Evolutionary conservation across 2,797 vertebrate species (phyloP), one percentile per base, ranked within the genome.

Genomic region (Heteromormyrus szaboi): DNA sequence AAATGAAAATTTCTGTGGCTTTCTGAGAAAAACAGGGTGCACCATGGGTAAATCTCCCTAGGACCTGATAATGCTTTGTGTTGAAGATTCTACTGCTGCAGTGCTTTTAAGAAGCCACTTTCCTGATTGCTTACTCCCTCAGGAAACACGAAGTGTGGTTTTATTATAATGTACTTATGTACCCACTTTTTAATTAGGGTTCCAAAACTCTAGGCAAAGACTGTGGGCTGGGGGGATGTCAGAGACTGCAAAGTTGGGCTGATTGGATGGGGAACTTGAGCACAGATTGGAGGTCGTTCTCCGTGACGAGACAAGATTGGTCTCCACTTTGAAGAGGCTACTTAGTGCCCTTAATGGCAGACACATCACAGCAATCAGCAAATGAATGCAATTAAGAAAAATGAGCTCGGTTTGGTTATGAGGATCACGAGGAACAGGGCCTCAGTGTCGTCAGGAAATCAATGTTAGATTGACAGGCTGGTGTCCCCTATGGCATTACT

Each of bases 241-340:
- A n/a, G 41, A 11, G 54, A 41, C 56, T 62, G 79, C 4, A 54
- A 56, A 86, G 81, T 2, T 29, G 29, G 25, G 2, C 84, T 72
- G 94, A 95, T 95, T 95, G 91, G 92, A 91, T 90, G 93, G 93
- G 91, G 94, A n/a, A 95, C 93, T 93, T 93, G 93, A 92, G 92
- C 91, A 90, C 89, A 92, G 93, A 92, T 93, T 93, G 91, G 88
- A 94, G 93, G 93, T 94, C 91, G 93, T 93, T 93, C 91, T 94
- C 91, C 87, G 89, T 91, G 92, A 91, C 85, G 76, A 92, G 88
- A 91, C 50, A n/a, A 90, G 89, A 91, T 90, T 65, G 83, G 87
- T 85, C 90, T 91, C 33, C 22, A n/a, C 17, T 90, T 56, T 33
- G 29, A 94, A 94, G 93, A 94, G 6, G 90, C 91, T 92, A 81